Percentiles rank a stretch among this genome's conserved stretches.
phyloP scores from a whole-genome alignment of 2,113 vertebrate species.

The Tympanuchus pallidicinctus region DNA sequence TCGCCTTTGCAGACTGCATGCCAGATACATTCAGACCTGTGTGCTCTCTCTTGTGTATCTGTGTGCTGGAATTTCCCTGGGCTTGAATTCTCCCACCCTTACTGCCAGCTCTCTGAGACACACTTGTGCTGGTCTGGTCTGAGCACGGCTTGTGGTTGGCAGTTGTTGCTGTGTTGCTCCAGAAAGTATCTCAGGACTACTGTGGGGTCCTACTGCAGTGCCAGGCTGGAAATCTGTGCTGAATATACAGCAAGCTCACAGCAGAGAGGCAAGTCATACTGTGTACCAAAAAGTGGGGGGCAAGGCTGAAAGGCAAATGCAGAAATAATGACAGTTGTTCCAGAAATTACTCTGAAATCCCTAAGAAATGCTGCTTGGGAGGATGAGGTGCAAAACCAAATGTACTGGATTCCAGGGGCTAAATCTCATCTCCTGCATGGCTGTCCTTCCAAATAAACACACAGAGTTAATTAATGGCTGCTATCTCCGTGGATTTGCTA shows the following conservation, averaged over 20 bases:
- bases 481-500: constrained; percentile 31
- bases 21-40: background rate
- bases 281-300: fast-evolving
- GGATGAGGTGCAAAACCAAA: fast-evolving
- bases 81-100: background rate
- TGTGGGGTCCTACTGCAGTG: fast-evolving
- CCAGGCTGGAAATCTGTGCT: background rate
- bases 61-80: constrained; percentile 36
- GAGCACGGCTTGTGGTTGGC: background rate
- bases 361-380: background rate
- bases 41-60: background rate
- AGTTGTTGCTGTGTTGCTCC: background rate
- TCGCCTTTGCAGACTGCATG: background rate
- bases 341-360: background rate
- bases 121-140: background rate
- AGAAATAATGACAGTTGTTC: background rate
- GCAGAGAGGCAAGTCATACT: fast-evolving
- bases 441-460: constrained; percentile 54
- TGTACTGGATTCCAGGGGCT: background rate
- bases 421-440: background rate
- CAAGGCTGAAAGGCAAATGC: background rate
- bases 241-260: fast-evolving
- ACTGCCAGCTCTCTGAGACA: background rate
- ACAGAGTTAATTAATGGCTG: constrained; percentile 22
- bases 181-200: background rate